A percentile compares a stretch with the other conserved stretches of the same genome.
phyloP scores from a whole-genome alignment of 2,888 invertebrate genomes.

The Elmis aenea region DNA sequence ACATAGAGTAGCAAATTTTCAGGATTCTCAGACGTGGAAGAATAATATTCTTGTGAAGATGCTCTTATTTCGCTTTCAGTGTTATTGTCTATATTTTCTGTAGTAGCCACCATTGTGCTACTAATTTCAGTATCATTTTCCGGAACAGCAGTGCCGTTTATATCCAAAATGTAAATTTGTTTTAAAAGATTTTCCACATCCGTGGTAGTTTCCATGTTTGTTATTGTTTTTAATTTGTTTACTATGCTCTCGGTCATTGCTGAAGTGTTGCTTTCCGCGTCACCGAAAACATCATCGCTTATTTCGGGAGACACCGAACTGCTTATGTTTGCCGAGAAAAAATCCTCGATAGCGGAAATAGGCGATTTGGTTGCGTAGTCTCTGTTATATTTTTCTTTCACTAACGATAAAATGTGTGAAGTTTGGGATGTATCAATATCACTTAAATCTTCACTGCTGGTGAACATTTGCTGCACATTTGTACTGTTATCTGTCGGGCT shows the following conservation, averaged over 20 bases:
- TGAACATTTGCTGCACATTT: too few species aligned
- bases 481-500: too few species aligned
- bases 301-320: background rate
- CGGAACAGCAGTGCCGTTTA: slow-evolving; percentile 1
- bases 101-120: background rate
- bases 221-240: slow-evolving; percentile 7
- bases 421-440: too few species aligned
- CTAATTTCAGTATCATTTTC: background rate
- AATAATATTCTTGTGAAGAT: background rate
- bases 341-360: slow-evolving; percentile 4
- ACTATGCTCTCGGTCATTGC: slow-evolving; percentile 3
- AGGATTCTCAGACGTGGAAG: background rate
- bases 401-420: slow-evolving; percentile 10
- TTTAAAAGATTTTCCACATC: slow-evolving; percentile 6
- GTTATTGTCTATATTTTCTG: background rate
- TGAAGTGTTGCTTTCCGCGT: slow-evolving; percentile 3
- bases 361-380: slow-evolving; percentile 6
- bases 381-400: slow-evolving; percentile 7
- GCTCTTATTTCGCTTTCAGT: background rate
- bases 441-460: too few species aligned
- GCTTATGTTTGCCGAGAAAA: slow-evolving; percentile 1
- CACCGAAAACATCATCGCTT: background rate
- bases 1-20: too few species aligned
- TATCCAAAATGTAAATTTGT: slow-evolving; percentile 4
- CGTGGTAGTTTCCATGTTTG: slow-evolving; percentile 8